A percentile compares a stretch with the other conserved stretches of the same genome.
phyloP scores from a whole-genome alignment of 2,113 vertebrate genomes.

The human region DNA sequence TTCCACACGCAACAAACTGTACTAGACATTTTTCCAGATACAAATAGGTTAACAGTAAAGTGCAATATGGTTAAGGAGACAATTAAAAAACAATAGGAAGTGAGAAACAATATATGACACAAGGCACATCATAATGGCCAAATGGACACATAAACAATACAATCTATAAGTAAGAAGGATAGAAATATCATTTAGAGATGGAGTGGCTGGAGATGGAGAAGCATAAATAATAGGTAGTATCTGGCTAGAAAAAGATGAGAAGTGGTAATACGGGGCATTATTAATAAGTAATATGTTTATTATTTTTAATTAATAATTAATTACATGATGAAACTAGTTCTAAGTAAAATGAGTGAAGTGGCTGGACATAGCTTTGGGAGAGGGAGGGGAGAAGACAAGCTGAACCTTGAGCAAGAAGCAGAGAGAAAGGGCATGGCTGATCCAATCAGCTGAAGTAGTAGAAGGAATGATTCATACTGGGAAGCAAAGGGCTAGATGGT shows the following conservation, averaged over 20 bases:
- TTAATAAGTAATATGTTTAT: neutral
- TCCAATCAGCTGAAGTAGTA: neutral
- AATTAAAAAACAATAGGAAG: neutral
- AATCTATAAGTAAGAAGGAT: neutral
- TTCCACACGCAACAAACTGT: neutral
- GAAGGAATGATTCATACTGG: neutral
- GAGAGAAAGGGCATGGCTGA: neutral
- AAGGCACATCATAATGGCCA: neutral
- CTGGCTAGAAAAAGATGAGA: neutral
- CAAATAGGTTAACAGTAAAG: neutral
- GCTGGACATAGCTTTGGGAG: neutral
- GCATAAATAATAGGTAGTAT: neutral
- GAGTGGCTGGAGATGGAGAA: neutral
- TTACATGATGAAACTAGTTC: neutral
- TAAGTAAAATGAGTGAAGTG: neutral
- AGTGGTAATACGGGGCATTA: neutral
- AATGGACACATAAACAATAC: neutral
- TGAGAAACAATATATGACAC: neutral
- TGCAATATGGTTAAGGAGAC: neutral
- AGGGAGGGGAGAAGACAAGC: neutral
- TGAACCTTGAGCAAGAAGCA: neutral
- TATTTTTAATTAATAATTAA: neutral
- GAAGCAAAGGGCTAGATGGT: neutral
- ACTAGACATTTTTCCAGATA: neutral
- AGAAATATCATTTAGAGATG: neutral